Conservation (phyloP, 1,140 invertebrate species). For the Orchestia grillus region DNA sequence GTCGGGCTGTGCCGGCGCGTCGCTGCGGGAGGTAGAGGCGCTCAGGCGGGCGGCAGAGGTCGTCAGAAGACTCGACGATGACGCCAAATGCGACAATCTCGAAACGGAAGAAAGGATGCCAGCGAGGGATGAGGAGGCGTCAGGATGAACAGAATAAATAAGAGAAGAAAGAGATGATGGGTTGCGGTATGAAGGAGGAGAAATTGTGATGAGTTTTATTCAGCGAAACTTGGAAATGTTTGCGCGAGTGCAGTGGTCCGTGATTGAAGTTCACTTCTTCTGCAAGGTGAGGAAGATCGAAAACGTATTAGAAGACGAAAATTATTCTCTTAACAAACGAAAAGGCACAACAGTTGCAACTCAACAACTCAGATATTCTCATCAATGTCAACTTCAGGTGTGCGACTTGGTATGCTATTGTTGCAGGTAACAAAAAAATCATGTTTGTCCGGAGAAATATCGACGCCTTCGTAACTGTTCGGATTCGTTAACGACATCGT, state of each 20-base stretch:
- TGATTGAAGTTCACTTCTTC: neutral
- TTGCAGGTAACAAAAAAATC: too few species aligned
- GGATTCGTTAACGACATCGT: too few species aligned
- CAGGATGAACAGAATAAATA: conserved; percentile 33
- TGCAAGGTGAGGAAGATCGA: neutral
- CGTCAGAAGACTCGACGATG: neutral
- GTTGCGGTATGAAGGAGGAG: neutral
- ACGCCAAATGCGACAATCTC: neutral
- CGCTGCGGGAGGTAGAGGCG: neutral
- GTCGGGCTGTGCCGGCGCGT: neutral
- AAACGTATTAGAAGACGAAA: neutral
- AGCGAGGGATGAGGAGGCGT: neutral
- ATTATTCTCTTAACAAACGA: neutral
- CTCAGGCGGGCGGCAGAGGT: neutral
- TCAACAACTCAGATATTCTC: neutral
- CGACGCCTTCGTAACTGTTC: too few species aligned
- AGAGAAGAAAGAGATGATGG: conserved; percentile 47
- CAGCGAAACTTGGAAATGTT: neutral
- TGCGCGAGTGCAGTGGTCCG: neutral
- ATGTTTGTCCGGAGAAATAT: too few species aligned
- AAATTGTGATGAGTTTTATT: neutral
- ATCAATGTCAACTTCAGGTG: neutral
- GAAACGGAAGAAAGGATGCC: neutral
- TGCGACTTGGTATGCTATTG: too few species aligned
- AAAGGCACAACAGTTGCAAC: neutral